phyloP scores from a whole-genome alignment of 2,113 vertebrate species.

The Cyprinodon variegatus region DNA sequence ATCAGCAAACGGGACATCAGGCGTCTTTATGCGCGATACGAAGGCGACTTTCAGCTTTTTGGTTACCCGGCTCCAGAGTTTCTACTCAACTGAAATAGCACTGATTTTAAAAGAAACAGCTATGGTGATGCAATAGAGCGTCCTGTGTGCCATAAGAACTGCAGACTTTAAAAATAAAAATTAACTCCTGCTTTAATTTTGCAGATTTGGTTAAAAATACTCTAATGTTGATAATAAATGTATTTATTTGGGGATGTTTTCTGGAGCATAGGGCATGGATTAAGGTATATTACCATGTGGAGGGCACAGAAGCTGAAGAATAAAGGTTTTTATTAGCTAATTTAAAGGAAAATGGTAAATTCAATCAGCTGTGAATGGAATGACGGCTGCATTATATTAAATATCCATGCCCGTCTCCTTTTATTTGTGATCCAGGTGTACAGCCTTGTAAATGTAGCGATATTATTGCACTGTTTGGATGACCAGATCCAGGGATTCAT shows the following conservation, averaged over 20 bases:
- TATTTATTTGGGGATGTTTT: no score
- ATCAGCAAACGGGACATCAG: slow-evolving; percentile 90
- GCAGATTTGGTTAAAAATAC: neutral
- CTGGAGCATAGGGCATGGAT: no score
- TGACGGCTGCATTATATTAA: slow-evolving; percentile 13
- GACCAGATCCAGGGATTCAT: neutral
- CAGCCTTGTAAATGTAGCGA: slow-evolving; percentile 37
- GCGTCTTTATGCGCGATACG: slow-evolving; percentile 88
- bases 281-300: neutral
- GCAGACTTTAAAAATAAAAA: neutral
- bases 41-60: slow-evolving; percentile 94
- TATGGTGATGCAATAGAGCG: slow-evolving; percentile 1
- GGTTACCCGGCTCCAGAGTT: slow-evolving; percentile 92
- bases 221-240: no score
- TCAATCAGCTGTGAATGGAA: neutral
- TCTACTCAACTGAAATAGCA: slow-evolving; percentile 83
- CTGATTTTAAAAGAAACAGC: slow-evolving; percentile 2
- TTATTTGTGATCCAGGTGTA: slow-evolving; percentile 12
- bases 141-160: slow-evolving; percentile 4
- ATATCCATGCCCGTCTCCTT: slow-evolving; percentile 10
- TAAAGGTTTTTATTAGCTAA: neutral
- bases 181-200: neutral
- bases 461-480: slow-evolving; percentile 33
- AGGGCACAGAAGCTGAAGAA: neutral
- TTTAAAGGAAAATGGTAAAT: neutral